Percentiles rank a stretch among this genome's conserved stretches.
phyloP scores from a whole-genome alignment of 2,797 vertebrate genomes.

The Lindbergichthys nudifrons region DNA sequence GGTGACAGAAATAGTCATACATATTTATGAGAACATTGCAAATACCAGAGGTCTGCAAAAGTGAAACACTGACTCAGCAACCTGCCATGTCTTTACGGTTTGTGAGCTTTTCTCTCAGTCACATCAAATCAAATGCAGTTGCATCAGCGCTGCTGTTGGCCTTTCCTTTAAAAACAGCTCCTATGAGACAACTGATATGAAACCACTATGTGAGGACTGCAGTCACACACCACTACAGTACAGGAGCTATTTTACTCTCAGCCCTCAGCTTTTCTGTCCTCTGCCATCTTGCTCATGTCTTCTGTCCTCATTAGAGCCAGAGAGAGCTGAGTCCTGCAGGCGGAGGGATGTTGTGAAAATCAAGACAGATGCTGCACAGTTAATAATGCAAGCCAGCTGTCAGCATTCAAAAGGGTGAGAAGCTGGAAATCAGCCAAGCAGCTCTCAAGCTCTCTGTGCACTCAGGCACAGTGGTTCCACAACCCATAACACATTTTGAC shows the following conservation, averaged over 20 bases:
- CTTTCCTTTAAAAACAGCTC: neutral
- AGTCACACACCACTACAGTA: neutral
- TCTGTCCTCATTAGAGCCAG: conserved; percentile 56
- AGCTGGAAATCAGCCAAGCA: conserved; percentile 57
- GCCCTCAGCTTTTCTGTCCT: conserved; percentile 5
- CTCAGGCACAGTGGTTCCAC: conserved; percentile 17
- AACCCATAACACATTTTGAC: conserved; percentile 20
- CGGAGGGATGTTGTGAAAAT: conserved; percentile 60
- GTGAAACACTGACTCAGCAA: conserved; percentile 32
- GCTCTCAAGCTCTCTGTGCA: conserved; percentile 27
- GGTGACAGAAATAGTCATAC: conserved; percentile 60
- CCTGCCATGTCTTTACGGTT: conserved; percentile 26
- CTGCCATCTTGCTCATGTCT: conserved; percentile 32
- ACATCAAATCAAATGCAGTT: neutral
- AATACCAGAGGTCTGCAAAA: conserved; percentile 58
- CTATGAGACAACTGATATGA: neutral
- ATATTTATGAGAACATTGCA: conserved; percentile 72
- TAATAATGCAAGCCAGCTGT: conserved; percentile 80
- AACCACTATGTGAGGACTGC: neutral
- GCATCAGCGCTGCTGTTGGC: conserved; percentile 4
- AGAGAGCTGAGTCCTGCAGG: conserved; percentile 50
- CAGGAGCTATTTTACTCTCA: neutral
- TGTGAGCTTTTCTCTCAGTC: conserved; percentile 22
- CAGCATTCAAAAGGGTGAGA: conserved; percentile 60
- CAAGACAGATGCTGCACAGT: conserved; percentile 76